Percentiles rank a stretch among this genome's conserved stretches.
Conservation (phyloP, 1,140 invertebrate genomes). For the Chlorops oryzae region DNA sequence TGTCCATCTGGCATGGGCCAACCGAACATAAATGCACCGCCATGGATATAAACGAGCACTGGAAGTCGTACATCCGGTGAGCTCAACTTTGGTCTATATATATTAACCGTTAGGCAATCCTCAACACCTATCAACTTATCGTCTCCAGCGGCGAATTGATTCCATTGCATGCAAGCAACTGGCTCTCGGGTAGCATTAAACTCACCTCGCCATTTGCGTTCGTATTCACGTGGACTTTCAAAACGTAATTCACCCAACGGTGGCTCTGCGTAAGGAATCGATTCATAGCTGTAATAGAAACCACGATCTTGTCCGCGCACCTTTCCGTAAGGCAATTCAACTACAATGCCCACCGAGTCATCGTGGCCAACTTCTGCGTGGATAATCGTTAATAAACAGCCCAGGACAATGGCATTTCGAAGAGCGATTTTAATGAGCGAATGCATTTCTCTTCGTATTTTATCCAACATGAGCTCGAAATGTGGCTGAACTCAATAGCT, state of each 20-base stretch:
- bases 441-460: no score
- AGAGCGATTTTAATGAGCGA: no score
- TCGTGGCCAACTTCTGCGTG: no score
- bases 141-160: slow-evolving; percentile 19
- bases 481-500: no score
- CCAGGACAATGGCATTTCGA: no score
- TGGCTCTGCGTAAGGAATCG: slow-evolving; percentile 50
- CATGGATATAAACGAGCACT: slow-evolving; percentile 52
- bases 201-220: slow-evolving; percentile 16
- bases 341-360: no score
- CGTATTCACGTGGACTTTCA: slow-evolving; percentile 20
- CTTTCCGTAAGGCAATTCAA: slow-evolving; percentile 35
- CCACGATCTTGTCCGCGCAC: slow-evolving; percentile 50
- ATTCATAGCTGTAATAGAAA: slow-evolving; percentile 49
- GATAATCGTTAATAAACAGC: no score
- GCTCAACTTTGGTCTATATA: slow-evolving; percentile 37
- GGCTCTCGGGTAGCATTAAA: slow-evolving; percentile 25
- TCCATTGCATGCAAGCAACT: slow-evolving; percentile 26
- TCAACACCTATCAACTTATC: slow-evolving; percentile 31
- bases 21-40: slow-evolving; percentile 51
- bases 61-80: slow-evolving; percentile 26
- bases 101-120: slow-evolving; percentile 46
- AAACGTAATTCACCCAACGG: slow-evolving; percentile 48
- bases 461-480: no score
- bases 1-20: slow-evolving; percentile 51